Evolutionary conservation across 1,140 invertebrate species (phyloP), one percentile per base, ranked within the genome.

Genomic region (Drosophila albomicans): DNA sequence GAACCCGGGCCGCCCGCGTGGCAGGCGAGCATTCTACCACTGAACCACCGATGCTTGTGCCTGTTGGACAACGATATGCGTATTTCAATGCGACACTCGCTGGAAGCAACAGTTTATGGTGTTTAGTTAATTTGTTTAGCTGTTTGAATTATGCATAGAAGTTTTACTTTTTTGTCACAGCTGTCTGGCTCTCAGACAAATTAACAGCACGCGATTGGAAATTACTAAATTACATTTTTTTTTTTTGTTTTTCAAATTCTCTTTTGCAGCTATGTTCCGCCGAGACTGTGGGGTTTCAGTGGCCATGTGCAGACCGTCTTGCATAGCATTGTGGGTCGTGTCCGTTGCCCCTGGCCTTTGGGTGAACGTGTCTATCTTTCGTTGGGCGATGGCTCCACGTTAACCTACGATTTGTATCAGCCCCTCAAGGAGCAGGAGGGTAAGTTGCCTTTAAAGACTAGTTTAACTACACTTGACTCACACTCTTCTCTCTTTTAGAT

Each of bases 321-420:
- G 13, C 98, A 98, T 93, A 98, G 97, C 79, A 95, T 98, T 72
- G 95, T 98, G 75, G 97, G 97, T 1, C 94, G 97, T 54, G 96
- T 97, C 7, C 95, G 96, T 54, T 97, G 97, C 80, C 85, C 97
- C 51, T 97, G 97, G 95, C 97, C 97, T 1, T 95, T 96, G 77
- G 97, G 97, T 20, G 95, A 96, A 71, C 94, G 98, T 46, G 95
- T 96, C 62, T 95, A 95, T 77, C 93, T 98, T 5, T 93, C 93
- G 8, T 93, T 98, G 61, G 87, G 94, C 2, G 98, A 99, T 94
- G 96, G 96, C 28, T 97, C 97, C 7, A 98, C 97, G 0, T 94
- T 98, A 46, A 98, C 97, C 1, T 99, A 98, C 91, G 98, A 99
- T 93, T 92, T 98, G 7, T 98, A 98, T 94, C 96, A 98, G 89